These are phyloP conservation scores for Eurytoma adleriae DNA, from an alignment of 2,888 invertebrate species.

Conservation along the genomic window DNA sequence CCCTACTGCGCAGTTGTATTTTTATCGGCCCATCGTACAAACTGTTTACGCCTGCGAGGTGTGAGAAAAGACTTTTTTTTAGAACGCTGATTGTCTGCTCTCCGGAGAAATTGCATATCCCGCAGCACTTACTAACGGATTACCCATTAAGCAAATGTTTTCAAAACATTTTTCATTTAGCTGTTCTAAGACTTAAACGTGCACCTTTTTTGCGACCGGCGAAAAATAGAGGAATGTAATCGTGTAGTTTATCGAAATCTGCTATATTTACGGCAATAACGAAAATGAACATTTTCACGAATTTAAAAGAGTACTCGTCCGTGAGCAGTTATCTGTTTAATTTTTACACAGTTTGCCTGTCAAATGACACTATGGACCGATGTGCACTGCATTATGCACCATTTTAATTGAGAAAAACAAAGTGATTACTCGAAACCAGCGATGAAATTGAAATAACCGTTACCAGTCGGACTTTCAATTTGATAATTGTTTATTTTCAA, in stretches of 20 bases:
- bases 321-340: neutral
- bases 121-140: neutral
- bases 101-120: neutral
- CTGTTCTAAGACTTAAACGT: too few relatives aligned
- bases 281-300: neutral
- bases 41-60: slow-evolving; percentile 11
- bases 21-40: slow-evolving; percentile 22
- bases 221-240: too few relatives aligned
- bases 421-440: slow-evolving; percentile 26
- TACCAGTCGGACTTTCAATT: slow-evolving; percentile 7
- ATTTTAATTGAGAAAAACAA: slow-evolving; percentile 13
- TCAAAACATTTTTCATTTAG: too few relatives aligned
- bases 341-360: slow-evolving; percentile 36
- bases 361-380: neutral
- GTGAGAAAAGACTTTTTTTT: slow-evolving; percentile 8
- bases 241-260: too few relatives aligned
- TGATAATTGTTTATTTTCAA: slow-evolving; percentile 36
- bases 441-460: slow-evolving; percentile 13
- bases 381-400: slow-evolving; percentile 28
- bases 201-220: too few relatives aligned
- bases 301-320: neutral
- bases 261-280: too few relatives aligned
- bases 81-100: neutral
- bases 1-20: neutral
- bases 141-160: too few relatives aligned